Percentiles rank a stretch among this genome's conserved stretches.
Conservation (phyloP, 2,797 vertebrate species). For the Dipus sagitta region DNA sequence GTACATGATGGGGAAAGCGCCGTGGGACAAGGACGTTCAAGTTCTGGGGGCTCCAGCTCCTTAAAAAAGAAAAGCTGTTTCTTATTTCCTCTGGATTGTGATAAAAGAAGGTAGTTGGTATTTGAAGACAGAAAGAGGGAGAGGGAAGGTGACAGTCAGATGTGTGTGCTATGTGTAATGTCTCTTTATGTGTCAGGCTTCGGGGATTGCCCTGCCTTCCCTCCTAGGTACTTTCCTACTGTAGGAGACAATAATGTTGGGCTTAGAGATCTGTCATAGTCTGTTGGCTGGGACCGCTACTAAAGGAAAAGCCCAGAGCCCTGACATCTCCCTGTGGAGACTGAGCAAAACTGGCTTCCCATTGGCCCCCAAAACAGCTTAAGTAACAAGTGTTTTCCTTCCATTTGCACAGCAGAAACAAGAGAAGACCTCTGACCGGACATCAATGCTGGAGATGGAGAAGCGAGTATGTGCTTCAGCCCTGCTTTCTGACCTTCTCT, state of each 20-base stretch:
- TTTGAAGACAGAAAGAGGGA: background rate
- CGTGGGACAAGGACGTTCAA: background rate
- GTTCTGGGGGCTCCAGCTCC: background rate
- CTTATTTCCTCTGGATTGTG: background rate
- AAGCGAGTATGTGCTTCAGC: constrained; percentile 90
- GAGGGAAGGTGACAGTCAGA: background rate
- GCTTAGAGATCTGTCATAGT: background rate
- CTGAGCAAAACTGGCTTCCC: background rate
- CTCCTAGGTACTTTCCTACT: background rate
- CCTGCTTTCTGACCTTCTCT: constrained; percentile 60
- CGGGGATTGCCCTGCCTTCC: background rate
- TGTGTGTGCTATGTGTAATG: background rate
- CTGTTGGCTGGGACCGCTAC: background rate
- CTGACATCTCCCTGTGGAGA: background rate
- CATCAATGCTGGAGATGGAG: constrained; percentile 93
- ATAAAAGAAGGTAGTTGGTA: background rate
- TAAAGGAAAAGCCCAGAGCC: background rate
- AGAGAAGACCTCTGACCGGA: constrained; percentile 94
- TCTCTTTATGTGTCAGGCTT: background rate
- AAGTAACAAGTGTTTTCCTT: constrained; percentile 80
- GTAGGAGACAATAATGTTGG: background rate
- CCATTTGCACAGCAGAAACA: constrained; percentile 90
- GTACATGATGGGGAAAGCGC: background rate
- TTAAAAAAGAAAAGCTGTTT: background rate
- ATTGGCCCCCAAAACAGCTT: background rate